Base-by-base conservation (phyloP, 2,888 invertebrate genomes). In the Sylvicola cinctus region DNA sequence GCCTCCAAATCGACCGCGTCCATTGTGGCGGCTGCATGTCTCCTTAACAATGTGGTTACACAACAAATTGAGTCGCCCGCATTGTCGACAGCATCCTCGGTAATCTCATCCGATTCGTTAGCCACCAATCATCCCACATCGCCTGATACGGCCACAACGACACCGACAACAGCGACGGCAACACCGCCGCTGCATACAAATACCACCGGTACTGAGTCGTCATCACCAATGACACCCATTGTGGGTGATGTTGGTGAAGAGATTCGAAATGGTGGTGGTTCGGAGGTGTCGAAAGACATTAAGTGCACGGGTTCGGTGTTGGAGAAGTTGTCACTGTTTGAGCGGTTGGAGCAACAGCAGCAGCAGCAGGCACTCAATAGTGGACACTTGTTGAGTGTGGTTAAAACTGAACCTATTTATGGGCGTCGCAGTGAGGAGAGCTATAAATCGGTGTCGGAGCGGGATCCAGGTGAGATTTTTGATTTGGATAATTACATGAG, bases 1-100 rank as follows among this genome's bases (percentile, higher is more conserved):
- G 81, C 81, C 10, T 66, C 63, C 58, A 81, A 65, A 61, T 76
- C 58, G 58, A 79, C 39, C 58, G 66, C 45, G 62, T 31, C 25
- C 45, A 34, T 39, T 38, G 55, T 57, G 29, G 59, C 62, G 31
- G 68, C 68, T 42, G 69, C 69, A 62, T 4, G 4, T 8, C 5
- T 20, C 8, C 20, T 20, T 8, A 20, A 20, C 20, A 20, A 20
- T 20, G 68, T 68, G 45, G 38, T 31, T 8, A 8, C 15, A 31
- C 13, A 23, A 16, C 35, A 34, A 33, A 34, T 39, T 17, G 41
- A 37, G 32, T 40, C 40, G 14, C 41, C 40, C 23, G 39, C 34
- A 29, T 28, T 38, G 23, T 40, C 39, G 28, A 39, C 37, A 25
- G 33, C 48, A 29, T 50, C 55, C 41, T 54, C 54, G 28, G 49